phyloP scores from a whole-genome alignment of 2,888 invertebrate species.

The Eupithecia subumbrata region DNA sequence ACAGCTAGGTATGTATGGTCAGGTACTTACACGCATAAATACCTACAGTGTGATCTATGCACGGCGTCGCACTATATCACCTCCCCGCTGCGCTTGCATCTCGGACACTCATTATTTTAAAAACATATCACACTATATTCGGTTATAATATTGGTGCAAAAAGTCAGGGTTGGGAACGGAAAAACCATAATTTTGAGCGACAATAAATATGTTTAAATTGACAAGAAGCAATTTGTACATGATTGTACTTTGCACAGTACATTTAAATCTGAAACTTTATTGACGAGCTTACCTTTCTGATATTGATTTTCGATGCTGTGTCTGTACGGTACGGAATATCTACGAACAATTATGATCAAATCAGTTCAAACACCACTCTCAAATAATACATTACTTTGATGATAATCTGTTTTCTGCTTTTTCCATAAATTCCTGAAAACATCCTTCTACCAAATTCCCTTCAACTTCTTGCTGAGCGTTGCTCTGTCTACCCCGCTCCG shows the following conservation, averaged over 20 bases:
- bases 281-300: neutral
- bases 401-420: too few species aligned
- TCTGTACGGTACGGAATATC: too few species aligned
- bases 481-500: too few species aligned
- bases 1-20: constrained; percentile 37
- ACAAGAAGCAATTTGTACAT: constrained; percentile 11
- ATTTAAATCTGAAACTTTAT: neutral
- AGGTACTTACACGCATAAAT: constrained; percentile 54
- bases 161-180: constrained; percentile 51
- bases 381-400: too few species aligned
- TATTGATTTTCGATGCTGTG: neutral
- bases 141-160: constrained; percentile 64
- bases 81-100: constrained; percentile 59
- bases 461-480: too few species aligned
- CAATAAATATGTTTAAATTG: constrained; percentile 32
- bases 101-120: constrained; percentile 65
- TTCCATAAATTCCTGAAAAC: too few species aligned
- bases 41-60: constrained; percentile 64
- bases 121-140: constrained; percentile 66
- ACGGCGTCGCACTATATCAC: constrained; percentile 60
- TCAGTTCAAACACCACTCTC: too few species aligned
- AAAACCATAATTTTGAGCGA: constrained; percentile 31
- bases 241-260: neutral
- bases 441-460: too few species aligned
- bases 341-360: too few species aligned